Evolutionary conservation across 2,113 vertebrate genomes (phyloP), one percentile per base, ranked within the genome.

Genomic region (Colistium nudipinnis): DNA sequence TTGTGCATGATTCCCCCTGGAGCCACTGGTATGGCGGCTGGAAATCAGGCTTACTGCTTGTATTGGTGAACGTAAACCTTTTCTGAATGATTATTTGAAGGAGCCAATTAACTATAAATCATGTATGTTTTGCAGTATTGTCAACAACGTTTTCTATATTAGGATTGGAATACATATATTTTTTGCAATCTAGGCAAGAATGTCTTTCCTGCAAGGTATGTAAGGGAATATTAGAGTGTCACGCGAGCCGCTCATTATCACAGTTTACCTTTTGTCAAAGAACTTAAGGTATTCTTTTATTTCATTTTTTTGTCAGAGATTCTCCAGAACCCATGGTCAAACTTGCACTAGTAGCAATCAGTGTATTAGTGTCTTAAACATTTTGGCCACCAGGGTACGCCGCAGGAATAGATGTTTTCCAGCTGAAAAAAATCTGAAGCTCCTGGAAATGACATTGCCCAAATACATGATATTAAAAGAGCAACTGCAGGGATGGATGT

Each of bases 1-100:
- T 87, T 94, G 92, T 95, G 92, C 93, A 93, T 94, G 35, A 4
- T 28, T 41, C 43, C 64, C 27, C 39, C 93, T 93, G 94, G 91
- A 88, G 91, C 19, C 39, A 20, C 2, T 16, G 14, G 14, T 49
- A 57, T 51, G 20, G 59, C 12, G 47, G 49, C 28, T 56, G 41
- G 22, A 48, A 25, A 57, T 57, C 20, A 56, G 28, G 12, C 11
- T 41, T 13, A n/a, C 35, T 27, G 1, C 13, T 6, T 39, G 47
- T 49, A 4, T 20, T 10, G 17, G n/a, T 31, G 19, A 27, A 63
- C 27, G 27, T 20, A 25, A n/a, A 24, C n/a, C 20, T 17, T 35
- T n/a, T 41, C 0, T 55, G 7, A 28, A n/a, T 17, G 17, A 41
- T 49, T 12, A 5, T 44, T n/a, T 62, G 1, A 9, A 22, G 16